Evolutionary conservation across 2,888 invertebrate species (phyloP), one percentile per base, ranked within the genome.

Genomic region (Phania funesta): DNA sequence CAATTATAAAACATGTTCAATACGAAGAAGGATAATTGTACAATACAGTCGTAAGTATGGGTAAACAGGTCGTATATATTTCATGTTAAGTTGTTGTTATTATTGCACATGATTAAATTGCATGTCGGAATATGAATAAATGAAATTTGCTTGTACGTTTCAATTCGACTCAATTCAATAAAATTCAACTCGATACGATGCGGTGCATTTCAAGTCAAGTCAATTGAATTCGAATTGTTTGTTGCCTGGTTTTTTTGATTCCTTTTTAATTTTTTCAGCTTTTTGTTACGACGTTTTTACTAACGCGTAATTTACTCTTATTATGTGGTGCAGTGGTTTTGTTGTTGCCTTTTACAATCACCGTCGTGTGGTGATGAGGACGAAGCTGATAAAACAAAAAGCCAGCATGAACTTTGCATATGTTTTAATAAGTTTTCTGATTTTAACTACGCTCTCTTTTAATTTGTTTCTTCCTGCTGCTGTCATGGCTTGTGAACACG

Each of bases 221-320:
- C 58, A 75, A 68, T 76, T 76, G 76, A 76, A 76, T 68, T 76
- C 50, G 50, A 60, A 60, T 67, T 58, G 50, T 52, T 76, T 58
- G 38, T 29, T 41, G 58, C 29, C 29, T 41, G 67, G 18, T 29
- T 54, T 41, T 18, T 22, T 24, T 16, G 7, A 16, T 35, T 26
- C 0, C 20, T 9, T 32, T 13, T 20, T 9, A 22, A n/a, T 52
- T 20, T 22, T 67, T 0, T 18, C 9, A 41, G n/a, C 44, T 56
- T n/a, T 32, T 65, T 46, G 22, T 75, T 26, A 13, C 44, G n/a
- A 4, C n/a, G 56, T 38, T 65, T 73, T 65, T 46, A 65, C 82
- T 67, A 78, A 75, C 74, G 78, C 60, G 50, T 82, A 82, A 82
- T 78, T 78, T 78, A 75, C 78, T 75, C 70, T 74, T 78, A 82